Conservation (phyloP, 2,888 invertebrate genomes). For the Drosophila demipolita region DNA sequence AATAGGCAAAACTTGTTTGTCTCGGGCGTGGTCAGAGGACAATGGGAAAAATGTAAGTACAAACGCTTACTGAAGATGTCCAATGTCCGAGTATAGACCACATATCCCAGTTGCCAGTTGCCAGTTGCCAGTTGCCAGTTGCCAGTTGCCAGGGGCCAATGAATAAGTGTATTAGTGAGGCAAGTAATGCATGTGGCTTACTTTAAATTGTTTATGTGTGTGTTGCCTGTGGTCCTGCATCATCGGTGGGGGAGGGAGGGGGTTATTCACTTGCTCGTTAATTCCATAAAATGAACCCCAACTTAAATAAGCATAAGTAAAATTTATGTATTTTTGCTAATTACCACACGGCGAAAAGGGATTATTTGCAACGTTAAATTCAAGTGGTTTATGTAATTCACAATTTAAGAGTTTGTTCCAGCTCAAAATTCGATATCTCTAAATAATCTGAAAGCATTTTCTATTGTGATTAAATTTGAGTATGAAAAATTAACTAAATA, state of each 20-base stretch:
- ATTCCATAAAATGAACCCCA: slow-evolving; percentile 11
- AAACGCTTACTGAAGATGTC: slow-evolving; percentile 12
- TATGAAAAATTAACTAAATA: not conserved
- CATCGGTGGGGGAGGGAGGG: not conserved
- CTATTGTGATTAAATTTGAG: too few relatives aligned
- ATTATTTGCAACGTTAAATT: not conserved
- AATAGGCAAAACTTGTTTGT: slow-evolving; percentile 20
- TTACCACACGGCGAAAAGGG: not conserved
- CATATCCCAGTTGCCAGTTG: not conserved
- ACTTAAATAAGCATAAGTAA: not conserved
- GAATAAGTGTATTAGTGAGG: slow-evolving; percentile 17
- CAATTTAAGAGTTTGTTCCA: not conserved
- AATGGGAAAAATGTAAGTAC: slow-evolving; percentile 52
- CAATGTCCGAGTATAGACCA: slow-evolving; percentile 2
- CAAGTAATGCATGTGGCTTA: slow-evolving; percentile 18
- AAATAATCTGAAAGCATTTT: not conserved
- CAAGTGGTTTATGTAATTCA: not conserved
- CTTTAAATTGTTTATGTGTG: slow-evolving; percentile 16
- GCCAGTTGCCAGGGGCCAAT: not conserved
- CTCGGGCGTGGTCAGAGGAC: slow-evolving; percentile 62
- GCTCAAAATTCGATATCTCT: not conserved
- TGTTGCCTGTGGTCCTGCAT: not conserved
- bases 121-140: not conserved
- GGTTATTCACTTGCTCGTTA: slow-evolving; percentile 8
- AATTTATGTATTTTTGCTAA: slow-evolving; percentile 1